phyloP scores from a whole-genome alignment of 1,140 invertebrate species.

The Tribolium castaneum region DNA sequence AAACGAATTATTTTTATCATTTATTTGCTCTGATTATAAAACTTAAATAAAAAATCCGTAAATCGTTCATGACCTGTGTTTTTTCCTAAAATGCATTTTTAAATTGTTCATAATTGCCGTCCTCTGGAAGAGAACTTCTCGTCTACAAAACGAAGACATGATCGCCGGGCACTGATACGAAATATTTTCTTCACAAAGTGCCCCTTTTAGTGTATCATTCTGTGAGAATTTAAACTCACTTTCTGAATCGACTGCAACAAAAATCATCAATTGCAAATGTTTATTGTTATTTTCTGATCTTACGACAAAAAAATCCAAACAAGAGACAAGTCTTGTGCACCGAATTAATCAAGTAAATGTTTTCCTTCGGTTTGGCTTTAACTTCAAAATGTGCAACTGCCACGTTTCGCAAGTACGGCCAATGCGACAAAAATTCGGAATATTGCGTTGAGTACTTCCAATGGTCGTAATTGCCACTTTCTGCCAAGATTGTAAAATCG shows the following conservation, averaged over 20 bases:
- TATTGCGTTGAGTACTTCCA: constrained; percentile 79
- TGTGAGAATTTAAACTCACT: constrained; percentile 70
- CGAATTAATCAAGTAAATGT: constrained; percentile 70
- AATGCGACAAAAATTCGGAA: constrained; percentile 72
- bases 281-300: constrained; percentile 58
- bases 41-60: no score
- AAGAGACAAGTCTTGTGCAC: constrained; percentile 74
- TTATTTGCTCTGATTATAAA: no score
- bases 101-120: constrained; percentile 72
- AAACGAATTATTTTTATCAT: no score
- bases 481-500: constrained; percentile 71
- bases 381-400: constrained; percentile 71
- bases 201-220: constrained; percentile 62
- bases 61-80: neutral
- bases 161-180: constrained; percentile 73
- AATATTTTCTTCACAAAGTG: constrained; percentile 70
- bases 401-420: constrained; percentile 71
- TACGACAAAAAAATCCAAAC: constrained; percentile 70
- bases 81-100: constrained; percentile 65
- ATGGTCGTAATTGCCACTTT: constrained; percentile 74
- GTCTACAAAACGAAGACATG: constrained; percentile 68
- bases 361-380: constrained; percentile 63
- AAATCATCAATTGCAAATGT: constrained; percentile 28
- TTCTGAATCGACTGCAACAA: constrained; percentile 68
- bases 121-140: constrained; percentile 72